Evolutionary conservation across 37 sponge, comb jelly and placozoan genomes (phyloP).

Genomic region (Ianthella basta): DNA sequence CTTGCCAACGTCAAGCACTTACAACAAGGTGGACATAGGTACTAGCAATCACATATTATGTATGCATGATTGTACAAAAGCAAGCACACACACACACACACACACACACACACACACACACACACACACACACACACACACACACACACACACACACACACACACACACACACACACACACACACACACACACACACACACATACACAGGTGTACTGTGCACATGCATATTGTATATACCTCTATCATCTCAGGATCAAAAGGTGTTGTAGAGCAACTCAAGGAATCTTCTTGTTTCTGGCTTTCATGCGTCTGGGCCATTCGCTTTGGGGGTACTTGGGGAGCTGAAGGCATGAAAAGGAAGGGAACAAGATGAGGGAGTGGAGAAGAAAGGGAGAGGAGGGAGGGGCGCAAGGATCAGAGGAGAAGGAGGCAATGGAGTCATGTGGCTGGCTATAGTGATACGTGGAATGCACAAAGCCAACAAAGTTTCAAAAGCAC

Average conservation of each 20-base stretch:
- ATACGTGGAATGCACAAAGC: too few species aligned
- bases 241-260: slow-evolving; percentile 78
- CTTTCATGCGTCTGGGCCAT: slow-evolving; percentile 62
- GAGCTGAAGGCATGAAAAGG: background rate
- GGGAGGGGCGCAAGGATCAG: too few species aligned
- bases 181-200: slow-evolving; percentile 22
- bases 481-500: too few species aligned
- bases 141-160: background rate
- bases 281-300: background rate
- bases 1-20: too few species aligned
- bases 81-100: slow-evolving; percentile 19
- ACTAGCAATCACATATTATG: background rate
- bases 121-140: slow-evolving; percentile 1
- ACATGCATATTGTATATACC: slow-evolving; percentile 53
- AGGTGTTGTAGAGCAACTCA: background rate
- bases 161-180: background rate
- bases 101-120: background rate
- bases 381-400: too few species aligned
- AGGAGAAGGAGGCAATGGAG: too few species aligned
- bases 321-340: slow-evolving; percentile 31
- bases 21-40: background rate
- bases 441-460: too few species aligned
- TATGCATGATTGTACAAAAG: background rate
- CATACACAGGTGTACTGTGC: background rate
- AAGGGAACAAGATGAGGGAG: too few species aligned